Conservation (phyloP, 2,797 vertebrate species). For the Tarsius wallacei region DNA sequence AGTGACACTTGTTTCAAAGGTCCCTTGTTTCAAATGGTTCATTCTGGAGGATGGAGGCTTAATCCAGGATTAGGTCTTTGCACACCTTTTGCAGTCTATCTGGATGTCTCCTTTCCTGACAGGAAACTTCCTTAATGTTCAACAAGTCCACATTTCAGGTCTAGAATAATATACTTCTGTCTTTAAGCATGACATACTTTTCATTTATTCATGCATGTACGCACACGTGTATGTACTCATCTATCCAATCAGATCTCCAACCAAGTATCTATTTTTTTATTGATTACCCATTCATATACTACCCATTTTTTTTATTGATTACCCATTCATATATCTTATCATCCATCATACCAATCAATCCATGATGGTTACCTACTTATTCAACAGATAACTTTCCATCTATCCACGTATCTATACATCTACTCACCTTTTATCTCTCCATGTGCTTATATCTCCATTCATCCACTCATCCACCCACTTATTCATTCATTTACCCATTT, state of each 20-base stretch:
- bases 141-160: constrained; percentile 53
- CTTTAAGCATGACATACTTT: constrained; percentile 19
- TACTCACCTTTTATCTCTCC: background rate
- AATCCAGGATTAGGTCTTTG: background rate
- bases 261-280: background rate
- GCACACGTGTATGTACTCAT: background rate
- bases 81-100: background rate
- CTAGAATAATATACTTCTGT: constrained; percentile 13
- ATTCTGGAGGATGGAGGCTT: constrained; percentile 5
- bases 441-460: background rate
- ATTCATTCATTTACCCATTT: background rate
- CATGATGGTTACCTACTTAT: background rate
- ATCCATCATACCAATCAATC: background rate
- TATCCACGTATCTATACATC: background rate
- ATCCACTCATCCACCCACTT: background rate
- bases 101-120: background rate
- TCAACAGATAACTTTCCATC: background rate
- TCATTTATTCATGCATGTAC: background rate
- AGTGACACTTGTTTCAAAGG: constrained; percentile 8
- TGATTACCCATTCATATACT: background rate
- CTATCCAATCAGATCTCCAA: constrained; percentile 2
- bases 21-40: constrained; percentile 49
- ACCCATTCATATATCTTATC: background rate
- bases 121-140: constrained; percentile 9
- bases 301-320: background rate